Evolutionary conservation across 2,888 invertebrate genomes (phyloP).

Genomic region (Aquatica leii): DNA sequence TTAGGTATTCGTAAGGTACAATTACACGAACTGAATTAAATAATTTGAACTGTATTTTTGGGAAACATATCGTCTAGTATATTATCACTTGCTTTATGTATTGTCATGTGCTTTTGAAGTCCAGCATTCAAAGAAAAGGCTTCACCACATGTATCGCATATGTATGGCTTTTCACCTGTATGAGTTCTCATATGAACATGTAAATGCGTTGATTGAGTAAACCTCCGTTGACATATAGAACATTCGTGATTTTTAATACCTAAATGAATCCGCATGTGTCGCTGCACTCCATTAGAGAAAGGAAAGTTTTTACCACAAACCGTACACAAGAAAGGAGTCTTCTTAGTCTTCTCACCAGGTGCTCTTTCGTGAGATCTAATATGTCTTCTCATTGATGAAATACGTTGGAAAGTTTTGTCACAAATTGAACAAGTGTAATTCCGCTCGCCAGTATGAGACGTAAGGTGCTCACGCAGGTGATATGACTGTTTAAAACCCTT

Average conservation of each 20-base stretch:
- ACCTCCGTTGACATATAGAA: slow-evolving; percentile 55
- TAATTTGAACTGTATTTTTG: too few species aligned
- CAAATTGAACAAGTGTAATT: slow-evolving; percentile 52
- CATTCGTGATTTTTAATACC: slow-evolving; percentile 57
- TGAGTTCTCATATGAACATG: slow-evolving; percentile 64
- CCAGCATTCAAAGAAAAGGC: slow-evolving; percentile 51
- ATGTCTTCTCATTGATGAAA: slow-evolving; percentile 52
- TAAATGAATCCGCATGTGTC: slow-evolving; percentile 58
- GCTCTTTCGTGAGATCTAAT: slow-evolving; percentile 49
- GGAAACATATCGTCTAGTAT: too few species aligned
- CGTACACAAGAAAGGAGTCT: slow-evolving; percentile 54
- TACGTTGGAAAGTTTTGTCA: slow-evolving; percentile 50
- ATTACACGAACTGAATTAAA: too few species aligned
- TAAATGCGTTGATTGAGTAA: slow-evolving; percentile 59
- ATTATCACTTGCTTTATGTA: slow-evolving; percentile 21
- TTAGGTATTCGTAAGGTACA: too few species aligned
- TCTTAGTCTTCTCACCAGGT: slow-evolving; percentile 52
- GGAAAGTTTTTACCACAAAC: slow-evolving; percentile 57
- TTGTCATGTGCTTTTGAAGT: slow-evolving; percentile 50
- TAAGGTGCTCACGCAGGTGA: slow-evolving; percentile 52
- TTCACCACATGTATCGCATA: slow-evolving; percentile 62
- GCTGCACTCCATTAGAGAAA: slow-evolving; percentile 53
- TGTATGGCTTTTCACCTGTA: slow-evolving; percentile 62
- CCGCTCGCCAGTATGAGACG: slow-evolving; percentile 52
- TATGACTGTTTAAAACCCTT: slow-evolving; percentile 51